Evolutionary conservation across 2,797 vertebrate genomes (phyloP).

Genomic region (Amazona finschi): DNA sequence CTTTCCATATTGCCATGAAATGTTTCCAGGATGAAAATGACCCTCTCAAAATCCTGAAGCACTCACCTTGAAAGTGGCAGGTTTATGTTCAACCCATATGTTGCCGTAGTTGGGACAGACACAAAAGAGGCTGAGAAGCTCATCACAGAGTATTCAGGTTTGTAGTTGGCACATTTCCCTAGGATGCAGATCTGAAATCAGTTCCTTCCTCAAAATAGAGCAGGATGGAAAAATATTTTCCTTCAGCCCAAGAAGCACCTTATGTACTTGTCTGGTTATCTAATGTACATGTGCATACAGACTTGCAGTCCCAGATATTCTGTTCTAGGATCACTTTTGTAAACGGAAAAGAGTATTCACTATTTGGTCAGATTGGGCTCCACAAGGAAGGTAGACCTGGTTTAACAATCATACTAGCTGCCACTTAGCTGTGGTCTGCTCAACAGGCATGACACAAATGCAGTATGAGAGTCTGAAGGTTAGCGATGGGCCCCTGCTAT

Average conservation of each 20-base stretch:
- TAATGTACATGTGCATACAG: fast-evolving
- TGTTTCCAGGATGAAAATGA: background rate
- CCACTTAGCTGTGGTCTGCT: background rate
- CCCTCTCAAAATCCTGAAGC: background rate
- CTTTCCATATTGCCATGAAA: background rate
- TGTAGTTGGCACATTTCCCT: background rate
- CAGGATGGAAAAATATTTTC: background rate
- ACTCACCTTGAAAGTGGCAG: background rate
- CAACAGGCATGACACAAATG: background rate
- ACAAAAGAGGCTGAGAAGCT: background rate
- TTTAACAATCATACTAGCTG: background rate
- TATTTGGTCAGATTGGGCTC: background rate
- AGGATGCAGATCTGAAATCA: background rate
- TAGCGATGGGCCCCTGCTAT: background rate
- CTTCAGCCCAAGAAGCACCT: background rate
- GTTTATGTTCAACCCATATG: background rate
- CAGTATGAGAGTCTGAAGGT: fast-evolving
- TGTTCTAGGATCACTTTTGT: background rate
- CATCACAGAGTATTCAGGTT: background rate
- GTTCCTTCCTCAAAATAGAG: background rate
- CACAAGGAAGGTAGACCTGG: background rate
- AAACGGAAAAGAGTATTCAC: background rate
- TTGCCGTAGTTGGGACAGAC: background rate
- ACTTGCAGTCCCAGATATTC: background rate
- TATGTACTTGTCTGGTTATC: background rate